phyloP scores from a whole-genome alignment of 1,140 invertebrate genomes.

The Tachypleus tridentatus region DNA sequence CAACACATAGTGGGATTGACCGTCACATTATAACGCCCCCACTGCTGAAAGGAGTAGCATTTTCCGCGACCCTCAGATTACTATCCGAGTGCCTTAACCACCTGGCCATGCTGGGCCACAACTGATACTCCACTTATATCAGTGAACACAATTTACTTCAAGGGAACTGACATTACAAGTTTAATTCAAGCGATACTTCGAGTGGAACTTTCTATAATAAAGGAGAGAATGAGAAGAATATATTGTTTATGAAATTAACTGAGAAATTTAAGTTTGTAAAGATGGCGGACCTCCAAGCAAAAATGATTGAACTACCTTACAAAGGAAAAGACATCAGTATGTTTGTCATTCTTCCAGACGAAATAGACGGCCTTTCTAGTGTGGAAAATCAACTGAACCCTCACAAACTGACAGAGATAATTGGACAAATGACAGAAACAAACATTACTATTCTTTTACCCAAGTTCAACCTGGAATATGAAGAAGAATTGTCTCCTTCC shows the following conservation, averaged over 20 bases:
- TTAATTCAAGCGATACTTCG: constrained; percentile 16
- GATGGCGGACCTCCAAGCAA: constrained; percentile 43
- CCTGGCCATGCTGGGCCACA: no score
- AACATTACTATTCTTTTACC: constrained; percentile 25
- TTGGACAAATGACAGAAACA: not conserved
- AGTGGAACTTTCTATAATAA: constrained; percentile 19
- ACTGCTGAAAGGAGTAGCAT: constrained; percentile 24
- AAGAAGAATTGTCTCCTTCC: constrained; percentile 12
- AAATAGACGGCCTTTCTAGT: constrained; percentile 12
- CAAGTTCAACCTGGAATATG: constrained; percentile 25
- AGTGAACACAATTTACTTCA: constrained; percentile 32
- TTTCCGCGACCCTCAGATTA: constrained; percentile 26
- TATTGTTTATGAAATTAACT: constrained; percentile 63
- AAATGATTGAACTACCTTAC: constrained; percentile 55
- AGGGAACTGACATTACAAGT: constrained; percentile 25
- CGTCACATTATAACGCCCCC: no score
- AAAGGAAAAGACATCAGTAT: constrained; percentile 35
- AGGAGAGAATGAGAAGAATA: constrained; percentile 48
- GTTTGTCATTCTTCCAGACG: constrained; percentile 29
- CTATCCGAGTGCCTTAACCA: no score
- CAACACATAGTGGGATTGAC: no score
- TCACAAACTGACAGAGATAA: constrained; percentile 3
- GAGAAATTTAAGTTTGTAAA: constrained; percentile 58
- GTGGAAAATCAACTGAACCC: constrained; percentile 11
- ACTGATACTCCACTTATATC: constrained; percentile 24